Conservation (phyloP, 2,797 vertebrate species). For the Euthynnus affinis region DNA sequence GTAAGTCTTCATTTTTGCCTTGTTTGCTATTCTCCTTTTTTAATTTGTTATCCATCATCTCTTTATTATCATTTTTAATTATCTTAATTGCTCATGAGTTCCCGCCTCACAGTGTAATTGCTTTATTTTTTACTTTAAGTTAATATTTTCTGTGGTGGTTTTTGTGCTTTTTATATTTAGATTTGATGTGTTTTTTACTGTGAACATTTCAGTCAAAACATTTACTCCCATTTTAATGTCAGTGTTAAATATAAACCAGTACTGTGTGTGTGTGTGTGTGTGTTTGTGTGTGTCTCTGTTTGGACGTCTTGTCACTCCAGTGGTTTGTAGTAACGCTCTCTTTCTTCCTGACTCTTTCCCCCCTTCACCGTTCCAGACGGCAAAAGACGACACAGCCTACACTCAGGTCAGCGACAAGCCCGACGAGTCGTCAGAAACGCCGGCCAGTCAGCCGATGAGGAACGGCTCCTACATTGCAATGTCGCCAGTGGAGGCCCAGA, state of each 20-base stretch:
- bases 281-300: not conserved
- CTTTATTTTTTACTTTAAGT: slow-evolving; percentile 36
- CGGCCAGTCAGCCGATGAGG: slow-evolving; percentile 77
- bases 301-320: not conserved
- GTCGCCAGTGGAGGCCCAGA: slow-evolving; percentile 88
- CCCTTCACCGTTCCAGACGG: slow-evolving; percentile 84
- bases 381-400: slow-evolving; percentile 88
- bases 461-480: slow-evolving; percentile 90
- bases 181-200: slow-evolving; percentile 44
- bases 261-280: too few relatives aligned
- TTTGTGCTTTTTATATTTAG: slow-evolving; percentile 27
- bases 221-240: slow-evolving; percentile 48
- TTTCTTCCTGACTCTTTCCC: slow-evolving; percentile 8
- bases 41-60: slow-evolving; percentile 76
- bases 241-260: not conserved
- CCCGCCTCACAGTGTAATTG: slow-evolving; percentile 51
- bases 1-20: slow-evolving; percentile 89
- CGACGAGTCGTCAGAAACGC: slow-evolving; percentile 80
- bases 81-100: slow-evolving; percentile 57
- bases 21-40: slow-evolving; percentile 81
- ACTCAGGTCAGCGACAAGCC: slow-evolving; percentile 88
- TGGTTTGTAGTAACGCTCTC: slow-evolving; percentile 29
- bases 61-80: slow-evolving; percentile 74
- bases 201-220: slow-evolving; percentile 66
- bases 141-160: slow-evolving; percentile 39